Conservation (phyloP, 2,797 vertebrate species). For the Notoglanidium macrostoma region DNA sequence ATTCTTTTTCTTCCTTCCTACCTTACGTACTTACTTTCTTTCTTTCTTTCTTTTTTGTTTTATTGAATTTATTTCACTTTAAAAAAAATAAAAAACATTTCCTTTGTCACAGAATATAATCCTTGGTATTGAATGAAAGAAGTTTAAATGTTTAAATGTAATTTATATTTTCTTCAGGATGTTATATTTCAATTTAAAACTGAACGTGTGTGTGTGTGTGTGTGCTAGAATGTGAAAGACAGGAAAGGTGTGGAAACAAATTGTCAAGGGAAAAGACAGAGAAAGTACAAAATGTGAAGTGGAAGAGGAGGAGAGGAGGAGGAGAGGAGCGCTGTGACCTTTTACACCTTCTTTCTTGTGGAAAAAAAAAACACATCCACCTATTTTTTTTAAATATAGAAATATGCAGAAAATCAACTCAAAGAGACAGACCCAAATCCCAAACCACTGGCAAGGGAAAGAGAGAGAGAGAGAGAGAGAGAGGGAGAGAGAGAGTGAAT, state of each 20-base stretch:
- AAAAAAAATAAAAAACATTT: no score
- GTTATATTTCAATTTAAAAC: neutral
- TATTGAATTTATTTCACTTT: neutral
- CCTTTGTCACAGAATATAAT: neutral
- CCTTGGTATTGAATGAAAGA: neutral
- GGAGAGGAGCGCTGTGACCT: neutral
- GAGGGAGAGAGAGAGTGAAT: neutral
- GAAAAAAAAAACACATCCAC: neutral
- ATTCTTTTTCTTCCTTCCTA: neutral
- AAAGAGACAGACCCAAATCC: neutral
- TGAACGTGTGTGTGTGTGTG: neutral
- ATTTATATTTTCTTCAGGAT: neutral
- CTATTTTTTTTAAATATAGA: neutral
- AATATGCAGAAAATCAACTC: neutral
- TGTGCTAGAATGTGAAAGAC: neutral
- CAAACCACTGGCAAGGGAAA: neutral
- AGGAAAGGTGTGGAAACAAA: constrained; percentile 1
- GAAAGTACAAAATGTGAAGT: neutral
- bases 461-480: neutral
- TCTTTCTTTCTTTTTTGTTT: neutral
- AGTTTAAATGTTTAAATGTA: neutral
- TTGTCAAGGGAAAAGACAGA: neutral
- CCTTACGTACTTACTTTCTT: neutral
- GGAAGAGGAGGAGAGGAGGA: constrained; percentile 1
- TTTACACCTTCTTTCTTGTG: constrained; percentile 3